Evolutionary conservation across 2,888 invertebrate species (phyloP), one percentile per base, ranked within the genome.

Genomic region (Eupithecia subfuscata): DNA sequence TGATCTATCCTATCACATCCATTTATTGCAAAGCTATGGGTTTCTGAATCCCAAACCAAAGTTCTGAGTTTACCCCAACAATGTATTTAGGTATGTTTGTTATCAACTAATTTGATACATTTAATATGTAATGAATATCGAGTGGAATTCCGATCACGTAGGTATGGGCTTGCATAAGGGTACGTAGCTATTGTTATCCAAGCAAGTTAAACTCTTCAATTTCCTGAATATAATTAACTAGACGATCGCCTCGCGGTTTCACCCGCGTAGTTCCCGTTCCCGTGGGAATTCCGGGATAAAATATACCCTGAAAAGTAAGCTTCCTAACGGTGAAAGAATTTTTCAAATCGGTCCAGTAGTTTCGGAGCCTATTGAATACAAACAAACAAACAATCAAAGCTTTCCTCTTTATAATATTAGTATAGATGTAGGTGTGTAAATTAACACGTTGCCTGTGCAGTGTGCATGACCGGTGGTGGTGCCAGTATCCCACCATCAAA

Each of bases 71-170:
- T 65, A 25, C 60, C 75, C 79, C 78, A 89, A 88, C 87, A 60
- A 60, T 22, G 25, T 60, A 60, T 25, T 60, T 22, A 60, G 25
- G 60, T 88, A 86, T 85, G 84, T 82, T 52, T 67, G 34, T 71
- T 65, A 72, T 37, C 34, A 71, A 65, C 67, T 86, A 85, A 87
- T 88, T 30, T 30, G 30, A 30, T 30, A 30, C 30, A 40, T 40
- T 40, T 8, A 86, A 82, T 80, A 75, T 82, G 81, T 90, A 86
- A 89, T 89, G 87, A 89, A 90, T 89, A 90, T 90, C 87, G 86
- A 89, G 86, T 86, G 86, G 83, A 82, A 68, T 68, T 40, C 60
- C 2, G 25, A 40, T 70, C 56, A 60, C 60, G 70, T 86, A 85
- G 84, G 86, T 83, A 84, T 83, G 83, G 40, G 60, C 48, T 72